Base-by-base conservation (phyloP, 2,888 invertebrate genomes). In the Lysandra coridon region DNA sequence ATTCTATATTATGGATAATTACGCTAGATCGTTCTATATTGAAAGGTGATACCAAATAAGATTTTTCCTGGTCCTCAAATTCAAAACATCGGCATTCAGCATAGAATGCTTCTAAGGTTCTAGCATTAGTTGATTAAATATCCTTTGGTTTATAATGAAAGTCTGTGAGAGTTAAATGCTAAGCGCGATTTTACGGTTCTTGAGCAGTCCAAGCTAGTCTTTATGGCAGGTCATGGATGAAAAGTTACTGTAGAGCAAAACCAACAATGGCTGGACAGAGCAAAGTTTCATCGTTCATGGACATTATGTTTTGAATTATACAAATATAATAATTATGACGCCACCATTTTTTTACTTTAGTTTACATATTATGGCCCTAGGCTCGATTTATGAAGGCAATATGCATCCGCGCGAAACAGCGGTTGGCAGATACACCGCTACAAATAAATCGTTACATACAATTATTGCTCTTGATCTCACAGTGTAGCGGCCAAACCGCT, bases 61-160 rank as follows among this genome's bases (percentile, higher is more conserved):
- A 57, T 4, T 4, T 17, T 57, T 49, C 12, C 14, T 0, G 17
- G 1, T 57, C 49, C 49, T 57, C 3, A 57, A 57, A 57, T 1
- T 53, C 53, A 53, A 53, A 62, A 62, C 7, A 62, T 23, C 5
- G 12, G n/a, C 10, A 23, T 23, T 23, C 23, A 23, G 30, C 23
- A 1, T 69, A 33, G 1, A 33, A 33, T 33, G 69, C 69, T 14
- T 69, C 12, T 33, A 23, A 69, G 5, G 14, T 33, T 33, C 14
- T 33, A 69, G 69, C 79, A 74, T 78, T 80, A 82, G 80, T 80
- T 78, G 79, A 79, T 78, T 81, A 78, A 79, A 80, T 74, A 57
- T 73, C 37, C 78, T 73, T 30, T 60, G 44, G 30, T 30, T 49
- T 44, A 83, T 87, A 87, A 88, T 87, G 86, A 86, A 87, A 86